Conservation (phyloP, 2,113 vertebrate species). For the Martes martes region DNA sequence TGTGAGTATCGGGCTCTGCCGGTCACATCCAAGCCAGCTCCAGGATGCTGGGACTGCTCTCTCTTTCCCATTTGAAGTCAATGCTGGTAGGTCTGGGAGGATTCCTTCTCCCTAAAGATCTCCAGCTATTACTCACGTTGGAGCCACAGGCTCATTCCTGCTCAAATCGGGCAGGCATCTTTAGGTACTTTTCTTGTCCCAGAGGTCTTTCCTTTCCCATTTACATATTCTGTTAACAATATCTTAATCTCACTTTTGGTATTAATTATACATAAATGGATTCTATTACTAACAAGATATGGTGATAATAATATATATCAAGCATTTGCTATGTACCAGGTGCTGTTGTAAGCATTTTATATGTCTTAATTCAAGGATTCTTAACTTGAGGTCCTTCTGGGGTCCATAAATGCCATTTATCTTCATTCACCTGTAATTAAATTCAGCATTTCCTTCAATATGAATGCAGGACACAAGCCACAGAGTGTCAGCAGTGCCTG, state of each 20-base stretch:
- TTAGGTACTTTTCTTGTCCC: background rate
- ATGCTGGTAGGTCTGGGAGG: background rate
- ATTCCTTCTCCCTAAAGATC: background rate
- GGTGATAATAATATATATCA: background rate
- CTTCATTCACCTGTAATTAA: background rate
- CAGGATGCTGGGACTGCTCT: background rate
- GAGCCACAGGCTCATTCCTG: background rate
- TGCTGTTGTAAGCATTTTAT: background rate
- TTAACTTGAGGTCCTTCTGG: background rate
- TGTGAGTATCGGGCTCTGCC: background rate
- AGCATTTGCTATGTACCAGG: background rate
- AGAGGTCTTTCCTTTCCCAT: background rate
- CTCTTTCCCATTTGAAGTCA: background rate
- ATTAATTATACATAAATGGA: background rate
- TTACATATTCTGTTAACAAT: background rate
- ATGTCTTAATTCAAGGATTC: background rate
- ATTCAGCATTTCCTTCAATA: background rate
- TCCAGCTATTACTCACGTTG: background rate
- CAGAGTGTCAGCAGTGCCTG: background rate
- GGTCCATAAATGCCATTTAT: background rate
- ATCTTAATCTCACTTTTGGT: background rate
- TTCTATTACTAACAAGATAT: background rate
- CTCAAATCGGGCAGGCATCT: background rate
- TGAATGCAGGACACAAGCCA: background rate
- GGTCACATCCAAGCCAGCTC: background rate